These are phyloP conservation scores for Anarrhichthys ocellatus DNA, from an alignment of 2,113 vertebrate species.

Conservation along the genomic window DNA sequence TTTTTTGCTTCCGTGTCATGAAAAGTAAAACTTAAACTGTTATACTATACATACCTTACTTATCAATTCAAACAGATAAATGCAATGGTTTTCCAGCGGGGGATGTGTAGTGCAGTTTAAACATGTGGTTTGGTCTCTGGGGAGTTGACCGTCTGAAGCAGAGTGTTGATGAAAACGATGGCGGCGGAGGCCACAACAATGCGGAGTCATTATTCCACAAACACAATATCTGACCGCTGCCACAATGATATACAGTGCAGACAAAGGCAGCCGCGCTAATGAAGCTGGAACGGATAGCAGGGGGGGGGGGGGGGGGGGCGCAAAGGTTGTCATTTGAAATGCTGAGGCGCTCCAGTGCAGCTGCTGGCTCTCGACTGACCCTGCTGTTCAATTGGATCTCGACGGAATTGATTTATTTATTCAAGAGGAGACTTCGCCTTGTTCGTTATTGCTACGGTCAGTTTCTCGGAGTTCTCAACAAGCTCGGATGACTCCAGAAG, in stretches of 20 bases:
- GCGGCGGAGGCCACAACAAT: slow-evolving; percentile 32
- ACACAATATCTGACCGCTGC: slow-evolving; percentile 43
- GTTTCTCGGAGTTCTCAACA: not conserved
- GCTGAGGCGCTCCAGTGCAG: slow-evolving; percentile 25
- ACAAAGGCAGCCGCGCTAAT: slow-evolving; percentile 35
- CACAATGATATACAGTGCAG: slow-evolving; percentile 24
- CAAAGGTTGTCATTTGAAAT: slow-evolving; percentile 25
- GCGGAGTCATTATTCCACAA: slow-evolving; percentile 40
- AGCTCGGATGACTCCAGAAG: not conserved
- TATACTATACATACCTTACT: not conserved
- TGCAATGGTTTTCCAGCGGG: not conserved
- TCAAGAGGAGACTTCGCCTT: not conserved
- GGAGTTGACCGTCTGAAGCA: slow-evolving; percentile 13
- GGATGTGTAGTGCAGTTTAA: not conserved
- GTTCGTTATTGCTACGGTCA: not conserved
- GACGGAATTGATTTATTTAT: not conserved
- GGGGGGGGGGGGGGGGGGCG: not conserved
- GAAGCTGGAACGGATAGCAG: slow-evolving; percentile 11
- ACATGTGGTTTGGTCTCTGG: not conserved
- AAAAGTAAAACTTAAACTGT: not conserved
- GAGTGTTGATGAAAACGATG: slow-evolving; percentile 18
- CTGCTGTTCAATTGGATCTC: slow-evolving; percentile 25
- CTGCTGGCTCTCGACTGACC: slow-evolving; percentile 12
- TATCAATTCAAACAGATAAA: not conserved
- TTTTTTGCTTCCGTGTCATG: not conserved